Conservation (phyloP, 2,888 invertebrate species). For the Drosophila mettleri region DNA sequence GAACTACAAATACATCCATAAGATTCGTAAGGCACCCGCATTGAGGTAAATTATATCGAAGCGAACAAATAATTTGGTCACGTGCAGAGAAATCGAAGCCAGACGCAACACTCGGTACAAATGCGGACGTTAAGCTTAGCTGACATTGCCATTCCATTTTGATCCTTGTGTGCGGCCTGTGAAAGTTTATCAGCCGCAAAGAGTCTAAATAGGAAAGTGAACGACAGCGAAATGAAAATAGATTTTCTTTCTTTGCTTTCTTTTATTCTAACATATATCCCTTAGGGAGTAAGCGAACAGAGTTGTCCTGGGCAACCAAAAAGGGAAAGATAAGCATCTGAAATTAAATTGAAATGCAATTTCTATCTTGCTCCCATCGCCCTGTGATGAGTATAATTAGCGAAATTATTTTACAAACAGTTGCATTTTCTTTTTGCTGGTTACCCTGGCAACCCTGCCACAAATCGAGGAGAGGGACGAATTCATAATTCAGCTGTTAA, state of each 20-base stretch:
- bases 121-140: constrained; percentile 38
- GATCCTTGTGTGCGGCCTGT: constrained; percentile 9
- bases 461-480: neutral
- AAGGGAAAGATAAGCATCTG: constrained; percentile 59
- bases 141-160: constrained; percentile 60
- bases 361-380: constrained; percentile 31
- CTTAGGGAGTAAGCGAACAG: neutral
- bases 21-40: constrained; percentile 34
- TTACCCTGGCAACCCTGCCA: constrained; percentile 20
- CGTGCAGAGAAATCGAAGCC: constrained; percentile 64
- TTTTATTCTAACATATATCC: constrained; percentile 8
- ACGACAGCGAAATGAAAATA: constrained; percentile 64
- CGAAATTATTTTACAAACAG: constrained; percentile 50
- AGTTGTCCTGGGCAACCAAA: constrained; percentile 55
- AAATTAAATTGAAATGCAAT: constrained; percentile 75
- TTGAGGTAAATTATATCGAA: constrained; percentile 28
- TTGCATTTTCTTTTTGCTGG: neutral
- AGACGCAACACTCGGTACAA: neutral
- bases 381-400: constrained; percentile 55
- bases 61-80: constrained; percentile 68
- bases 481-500: constrained; percentile 42
- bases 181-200: constrained; percentile 74
- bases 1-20: neutral
- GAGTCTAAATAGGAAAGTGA: constrained; percentile 23
- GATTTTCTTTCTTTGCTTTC: constrained; percentile 53